Evolutionary conservation across 2,888 invertebrate species (phyloP).

Genomic region (Siphlonurus alternatus): DNA sequence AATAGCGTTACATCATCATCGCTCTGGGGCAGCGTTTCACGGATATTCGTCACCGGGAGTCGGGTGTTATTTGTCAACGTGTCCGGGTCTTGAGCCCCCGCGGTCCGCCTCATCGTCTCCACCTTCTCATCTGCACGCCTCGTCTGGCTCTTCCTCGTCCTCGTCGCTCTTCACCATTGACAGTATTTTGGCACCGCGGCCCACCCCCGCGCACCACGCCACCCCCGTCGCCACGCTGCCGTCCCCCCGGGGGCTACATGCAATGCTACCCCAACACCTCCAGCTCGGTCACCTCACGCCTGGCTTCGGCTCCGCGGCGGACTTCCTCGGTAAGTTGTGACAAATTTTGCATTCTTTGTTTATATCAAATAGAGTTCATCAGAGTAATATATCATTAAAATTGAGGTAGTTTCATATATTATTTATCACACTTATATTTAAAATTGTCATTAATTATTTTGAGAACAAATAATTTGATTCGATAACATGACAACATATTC

Average conservation of each 20-base stretch:
- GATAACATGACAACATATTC: no score
- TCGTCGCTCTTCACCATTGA: neutral
- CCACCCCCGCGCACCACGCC: neutral
- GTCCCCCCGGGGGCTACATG: neutral
- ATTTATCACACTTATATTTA: neutral
- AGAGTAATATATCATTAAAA: neutral
- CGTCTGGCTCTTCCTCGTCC: neutral
- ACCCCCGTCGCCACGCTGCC: neutral
- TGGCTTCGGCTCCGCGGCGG: neutral
- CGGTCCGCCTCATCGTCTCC: neutral
- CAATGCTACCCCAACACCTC: neutral
- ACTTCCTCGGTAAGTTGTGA: neutral
- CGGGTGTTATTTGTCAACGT: neutral
- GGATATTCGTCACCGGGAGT: neutral
- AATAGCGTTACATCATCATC: neutral
- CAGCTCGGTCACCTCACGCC: neutral
- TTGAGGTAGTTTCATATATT: neutral
- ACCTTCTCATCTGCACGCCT: neutral
- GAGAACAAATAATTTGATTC: no score
- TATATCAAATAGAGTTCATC: neutral
- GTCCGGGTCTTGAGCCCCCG: neutral
- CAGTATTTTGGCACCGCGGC: neutral
- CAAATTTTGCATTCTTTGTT: neutral
- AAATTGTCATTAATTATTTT: no score
- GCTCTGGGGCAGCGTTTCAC: neutral